Evolutionary conservation across 2,113 vertebrate species (phyloP).

Genomic region (Orycteropus afer): DNA sequence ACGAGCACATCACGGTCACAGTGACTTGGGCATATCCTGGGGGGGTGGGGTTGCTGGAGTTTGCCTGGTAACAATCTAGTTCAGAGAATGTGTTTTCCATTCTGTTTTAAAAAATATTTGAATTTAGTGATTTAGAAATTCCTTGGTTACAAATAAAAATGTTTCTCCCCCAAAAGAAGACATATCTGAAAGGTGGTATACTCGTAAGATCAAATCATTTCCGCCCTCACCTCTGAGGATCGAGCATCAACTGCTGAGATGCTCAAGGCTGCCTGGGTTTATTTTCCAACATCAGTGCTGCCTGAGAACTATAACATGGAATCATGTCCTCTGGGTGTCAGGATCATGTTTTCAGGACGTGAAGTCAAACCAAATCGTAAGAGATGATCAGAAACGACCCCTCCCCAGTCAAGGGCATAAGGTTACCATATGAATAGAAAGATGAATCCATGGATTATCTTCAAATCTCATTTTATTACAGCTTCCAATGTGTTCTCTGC

Average conservation of each 20-base stretch:
- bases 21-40: background rate
- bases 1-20: background rate
- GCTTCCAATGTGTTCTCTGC: background rate
- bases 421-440: background rate
- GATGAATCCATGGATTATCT: background rate
- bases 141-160: background rate
- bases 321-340: background rate
- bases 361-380: background rate
- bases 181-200: background rate
- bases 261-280: background rate
- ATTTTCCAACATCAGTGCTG: background rate
- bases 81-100: background rate
- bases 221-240: background rate
- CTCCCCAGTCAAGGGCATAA: background rate
- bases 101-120: background rate
- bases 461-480: conserved; percentile 19
- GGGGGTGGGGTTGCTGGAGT: background rate
- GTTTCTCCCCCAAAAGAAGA: background rate
- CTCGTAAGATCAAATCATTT: background rate
- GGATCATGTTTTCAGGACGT: background rate
- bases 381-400: background rate
- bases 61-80: background rate
- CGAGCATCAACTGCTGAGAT: background rate
- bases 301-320: background rate
- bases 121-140: background rate